Evolutionary conservation across 2,888 invertebrate genomes (phyloP).

Genomic region (Clusia tigrina): DNA sequence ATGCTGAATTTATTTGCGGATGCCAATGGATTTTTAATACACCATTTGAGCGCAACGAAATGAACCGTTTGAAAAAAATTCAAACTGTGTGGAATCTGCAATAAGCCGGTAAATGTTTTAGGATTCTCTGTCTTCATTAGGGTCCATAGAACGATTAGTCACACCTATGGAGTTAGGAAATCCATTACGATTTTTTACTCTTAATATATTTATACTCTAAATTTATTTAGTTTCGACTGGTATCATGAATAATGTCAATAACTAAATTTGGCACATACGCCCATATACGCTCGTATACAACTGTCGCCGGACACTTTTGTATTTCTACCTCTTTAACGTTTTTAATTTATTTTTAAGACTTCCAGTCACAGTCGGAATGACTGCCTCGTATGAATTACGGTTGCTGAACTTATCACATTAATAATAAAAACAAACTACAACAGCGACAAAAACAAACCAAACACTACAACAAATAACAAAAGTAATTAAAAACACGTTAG

Average conservation of each 20-base stretch:
- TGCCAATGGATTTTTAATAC: constrained; percentile 58
- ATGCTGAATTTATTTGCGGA: constrained; percentile 50
- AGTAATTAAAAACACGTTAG: constrained; percentile 59
- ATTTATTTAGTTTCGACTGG: no score
- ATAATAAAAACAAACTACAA: constrained; percentile 13
- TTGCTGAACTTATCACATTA: constrained; percentile 26
- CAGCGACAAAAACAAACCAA: constrained; percentile 7
- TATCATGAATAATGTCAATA: no score
- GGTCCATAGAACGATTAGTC: no score
- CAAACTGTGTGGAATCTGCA: no score
- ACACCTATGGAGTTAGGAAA: no score
- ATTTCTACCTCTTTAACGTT: no score
- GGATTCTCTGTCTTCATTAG: neutral
- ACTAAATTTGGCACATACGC: no score
- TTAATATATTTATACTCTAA: neutral
- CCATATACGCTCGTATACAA: no score
- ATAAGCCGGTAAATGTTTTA: no score
- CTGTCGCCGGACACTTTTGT: no score
- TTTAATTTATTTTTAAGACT: neutral
- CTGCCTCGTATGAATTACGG: constrained; percentile 9
- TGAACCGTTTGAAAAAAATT: constrained; percentile 35
- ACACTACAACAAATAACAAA: constrained; percentile 27
- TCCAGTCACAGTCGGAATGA: neutral
- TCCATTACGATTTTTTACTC: no score
- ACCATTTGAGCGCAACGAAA: constrained; percentile 56